A percentile compares a stretch with the other conserved stretches of the same genome.
These are phyloP conservation scores for Oriolus oriolus DNA, from an alignment of 2,113 vertebrate species.

Conservation along the genomic window DNA sequence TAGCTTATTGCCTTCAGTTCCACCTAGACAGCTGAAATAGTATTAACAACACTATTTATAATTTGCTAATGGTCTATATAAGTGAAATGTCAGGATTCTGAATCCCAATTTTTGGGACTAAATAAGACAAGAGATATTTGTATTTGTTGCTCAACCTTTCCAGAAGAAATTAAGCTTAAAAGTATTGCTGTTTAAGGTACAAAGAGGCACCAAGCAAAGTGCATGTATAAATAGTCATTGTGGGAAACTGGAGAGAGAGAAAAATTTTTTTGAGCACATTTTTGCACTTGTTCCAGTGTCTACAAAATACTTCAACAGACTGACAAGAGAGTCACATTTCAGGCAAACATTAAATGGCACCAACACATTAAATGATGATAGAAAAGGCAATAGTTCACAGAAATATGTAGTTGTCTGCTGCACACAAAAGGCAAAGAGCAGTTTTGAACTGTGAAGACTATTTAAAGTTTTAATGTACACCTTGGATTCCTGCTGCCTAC, in stretches of 20 bases:
- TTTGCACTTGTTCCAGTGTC: constrained; percentile 4
- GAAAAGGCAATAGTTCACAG: constrained; percentile 44
- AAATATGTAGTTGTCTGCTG: constrained; percentile 51
- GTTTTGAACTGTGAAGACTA: constrained; percentile 57
- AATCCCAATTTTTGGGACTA: background rate
- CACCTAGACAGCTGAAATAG: background rate
- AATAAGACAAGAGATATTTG: background rate
- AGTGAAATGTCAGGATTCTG: background rate
- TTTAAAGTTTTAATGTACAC: constrained; percentile 58
- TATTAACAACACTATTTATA: background rate
- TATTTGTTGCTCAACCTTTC: background rate
- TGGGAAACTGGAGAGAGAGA: background rate
- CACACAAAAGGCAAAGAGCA: constrained; percentile 53
- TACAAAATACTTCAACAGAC: background rate
- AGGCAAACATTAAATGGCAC: constrained; percentile 28
- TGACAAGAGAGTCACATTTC: constrained; percentile 31
- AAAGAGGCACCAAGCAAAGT: background rate
- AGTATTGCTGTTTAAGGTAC: background rate
- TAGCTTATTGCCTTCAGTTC: background rate
- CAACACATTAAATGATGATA: constrained; percentile 22
- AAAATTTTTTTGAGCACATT: background rate
- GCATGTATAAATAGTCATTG: background rate
- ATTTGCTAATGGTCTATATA: background rate
- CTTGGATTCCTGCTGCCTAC: constrained; percentile 54
- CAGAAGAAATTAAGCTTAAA: background rate